Percentiles rank a stretch among this genome's conserved stretches.
These are phyloP conservation scores for Stenolophus ochropezus DNA, from an alignment of 2,888 invertebrate species.

Conservation along the genomic window DNA sequence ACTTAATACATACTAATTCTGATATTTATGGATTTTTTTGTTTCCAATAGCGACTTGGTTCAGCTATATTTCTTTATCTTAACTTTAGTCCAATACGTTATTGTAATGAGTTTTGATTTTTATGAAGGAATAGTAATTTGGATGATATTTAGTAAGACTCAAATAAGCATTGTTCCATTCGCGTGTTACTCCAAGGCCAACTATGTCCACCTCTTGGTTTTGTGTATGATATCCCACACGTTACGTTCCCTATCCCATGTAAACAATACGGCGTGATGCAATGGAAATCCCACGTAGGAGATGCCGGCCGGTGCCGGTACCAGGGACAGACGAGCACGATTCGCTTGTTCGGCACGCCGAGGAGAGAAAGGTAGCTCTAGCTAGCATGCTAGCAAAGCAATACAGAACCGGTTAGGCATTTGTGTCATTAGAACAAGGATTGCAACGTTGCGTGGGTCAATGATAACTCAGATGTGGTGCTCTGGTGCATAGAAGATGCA, in stretches of 20 bases:
- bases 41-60: too few relatives aligned
- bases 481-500: not conserved
- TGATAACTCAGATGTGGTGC: not conserved
- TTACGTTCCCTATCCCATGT: not conserved
- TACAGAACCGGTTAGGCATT: conserved; percentile 28
- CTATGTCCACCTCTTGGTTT: not conserved
- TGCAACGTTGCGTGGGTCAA: conserved; percentile 1
- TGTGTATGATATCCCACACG: not conserved
- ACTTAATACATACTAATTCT: too few relatives aligned
- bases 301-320: conserved; percentile 21
- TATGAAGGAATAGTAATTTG: too few relatives aligned
- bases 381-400: too few relatives aligned
- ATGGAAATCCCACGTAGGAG: conserved; percentile 16
- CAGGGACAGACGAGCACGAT: conserved; percentile 15
- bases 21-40: too few relatives aligned
- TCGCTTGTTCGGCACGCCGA: not conserved
- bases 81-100: too few relatives aligned
- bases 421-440: conserved; percentile 37
- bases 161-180: too few relatives aligned
- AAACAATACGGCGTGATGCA: conserved; percentile 15
- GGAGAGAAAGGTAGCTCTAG: conserved; percentile 39
- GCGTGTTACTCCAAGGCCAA: not conserved
- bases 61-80: too few relatives aligned
- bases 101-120: too few relatives aligned
- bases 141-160: too few relatives aligned